Evolutionary conservation across 2,113 vertebrate genomes (phyloP), one percentile per base, ranked within the genome.

Genomic region (Argyrosomus japonicus): DNA sequence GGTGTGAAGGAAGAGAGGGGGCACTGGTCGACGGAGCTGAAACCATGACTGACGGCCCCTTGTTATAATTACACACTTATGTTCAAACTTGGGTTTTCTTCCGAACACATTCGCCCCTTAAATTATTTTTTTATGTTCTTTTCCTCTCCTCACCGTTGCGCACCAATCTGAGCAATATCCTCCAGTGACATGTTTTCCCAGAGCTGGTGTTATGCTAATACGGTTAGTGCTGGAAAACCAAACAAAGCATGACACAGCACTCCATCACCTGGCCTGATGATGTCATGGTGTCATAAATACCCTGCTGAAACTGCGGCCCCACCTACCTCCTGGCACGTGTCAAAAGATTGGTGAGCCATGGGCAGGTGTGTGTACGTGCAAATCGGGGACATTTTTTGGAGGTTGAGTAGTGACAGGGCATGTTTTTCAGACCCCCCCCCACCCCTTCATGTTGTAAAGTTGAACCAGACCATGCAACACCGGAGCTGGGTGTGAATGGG

Each of bases 171-270:
- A 71, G 77, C 81, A 75, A 76, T 72, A 84, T 73, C 76, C 72
- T 65, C 25, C 53, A 17, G 50, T 81, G 87, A 88, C 89, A 87
- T 85, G 88, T 91, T 92, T 91, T 89, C 76, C 75, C 77, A 75
- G 61, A 81, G 53, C 68, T 71, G 74, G 60, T 87, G 83, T 88
- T 88, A 76, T 86, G 79, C 76, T 86, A 78, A 77, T 83, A 82
- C 3, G 25, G 81, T 90, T 75, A 85, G 75, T 0, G 75, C 82
- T 91, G 91, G 91, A 93, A 94, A 94, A 87, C 62, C 70, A 91
- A 92, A 92, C 86, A 88, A 74, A 64, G 79, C 53, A 75, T 87
- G 90, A 92, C 90, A 76, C 78, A 75, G 85, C 88, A 88, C 92
- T 93, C 92, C 83, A 89, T 93, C 88, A 92, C 86, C 70, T 71